Percentiles rank a stretch among this genome's conserved stretches.
Conservation (phyloP, 2,888 invertebrate genomes). For the Stenichneumon culpator region DNA sequence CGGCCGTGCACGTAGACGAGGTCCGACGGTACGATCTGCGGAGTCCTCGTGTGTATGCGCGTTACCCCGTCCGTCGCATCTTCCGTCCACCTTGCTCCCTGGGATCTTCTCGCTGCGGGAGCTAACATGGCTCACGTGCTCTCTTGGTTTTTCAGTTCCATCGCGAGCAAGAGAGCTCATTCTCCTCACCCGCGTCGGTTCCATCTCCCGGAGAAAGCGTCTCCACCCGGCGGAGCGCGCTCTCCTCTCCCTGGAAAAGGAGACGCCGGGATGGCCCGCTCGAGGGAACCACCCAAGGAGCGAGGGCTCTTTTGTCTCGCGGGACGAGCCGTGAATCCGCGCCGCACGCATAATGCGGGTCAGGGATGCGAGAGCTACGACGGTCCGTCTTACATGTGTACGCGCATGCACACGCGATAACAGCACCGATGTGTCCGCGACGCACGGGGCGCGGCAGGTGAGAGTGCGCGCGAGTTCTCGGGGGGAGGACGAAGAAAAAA, state of each 20-base stretch:
- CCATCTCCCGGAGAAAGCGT: too few relatives aligned
- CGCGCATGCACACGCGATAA: conserved; percentile 38
- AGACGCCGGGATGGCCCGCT: conserved; percentile 46
- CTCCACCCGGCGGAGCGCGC: not conserved
- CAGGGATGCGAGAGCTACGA: conserved; percentile 62
- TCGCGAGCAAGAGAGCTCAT: conserved; percentile 4
- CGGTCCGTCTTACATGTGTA: conserved; percentile 8
- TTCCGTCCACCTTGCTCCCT: conserved; percentile 46
- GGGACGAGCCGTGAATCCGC: conserved; percentile 78
- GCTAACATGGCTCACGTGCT: conserved; percentile 65
- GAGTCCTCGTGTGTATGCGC: conserved; percentile 18
- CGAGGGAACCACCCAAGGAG: conserved; percentile 72
- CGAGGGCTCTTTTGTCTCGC: conserved; percentile 80
- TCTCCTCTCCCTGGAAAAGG: conserved; percentile 34
- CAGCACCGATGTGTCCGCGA: conserved; percentile 23
- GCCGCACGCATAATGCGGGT: conserved; percentile 73
- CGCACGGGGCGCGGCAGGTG: conserved; percentile 19
- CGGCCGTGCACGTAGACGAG: conserved; percentile 24
- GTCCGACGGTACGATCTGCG: not conserved
- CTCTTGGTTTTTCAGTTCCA: conserved; percentile 35
- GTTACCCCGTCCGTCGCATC: conserved; percentile 29
- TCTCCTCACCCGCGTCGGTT: not conserved
- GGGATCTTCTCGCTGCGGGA: conserved; percentile 63
- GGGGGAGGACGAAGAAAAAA: not conserved
- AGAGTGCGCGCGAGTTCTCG: conserved; percentile 7